A percentile compares a stretch with the other conserved stretches of the same genome.
phyloP scores from a whole-genome alignment of 2,797 vertebrate species.

The Sebastes minor region DNA sequence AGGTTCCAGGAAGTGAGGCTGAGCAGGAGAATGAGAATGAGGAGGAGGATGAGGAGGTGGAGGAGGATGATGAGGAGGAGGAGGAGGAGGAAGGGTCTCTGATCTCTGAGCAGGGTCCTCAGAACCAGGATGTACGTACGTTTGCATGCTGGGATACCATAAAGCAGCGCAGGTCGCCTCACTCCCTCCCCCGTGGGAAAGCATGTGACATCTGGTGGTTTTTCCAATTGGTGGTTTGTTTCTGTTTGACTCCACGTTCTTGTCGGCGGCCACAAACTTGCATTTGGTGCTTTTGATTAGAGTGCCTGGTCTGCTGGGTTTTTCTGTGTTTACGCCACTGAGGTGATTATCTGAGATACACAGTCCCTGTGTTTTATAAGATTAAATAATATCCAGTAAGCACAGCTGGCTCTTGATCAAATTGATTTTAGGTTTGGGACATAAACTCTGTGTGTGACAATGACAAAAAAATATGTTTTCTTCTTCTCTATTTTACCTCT shows the following conservation, averaged over 20 bases:
- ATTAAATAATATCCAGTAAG: not conserved
- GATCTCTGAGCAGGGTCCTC: conserved; percentile 80
- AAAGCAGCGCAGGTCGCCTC: conserved; percentile 48
- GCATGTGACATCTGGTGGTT: conserved; percentile 61
- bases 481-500: not conserved
- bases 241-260: conserved; percentile 31
- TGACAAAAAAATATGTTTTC: not conserved
- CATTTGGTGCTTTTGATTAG: not conserved
- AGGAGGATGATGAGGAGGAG: conserved; percentile 66
- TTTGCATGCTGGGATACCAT: conserved; percentile 75
- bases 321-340: conserved; percentile 1
- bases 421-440: not conserved
- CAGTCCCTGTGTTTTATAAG: not conserved
- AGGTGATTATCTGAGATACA: conserved; percentile 1
- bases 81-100: conserved; percentile 80
- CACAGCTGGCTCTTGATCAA: not conserved
- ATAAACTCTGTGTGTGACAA: not conserved
- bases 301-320: conserved; percentile 19
- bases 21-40: conserved; percentile 73
- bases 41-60: conserved; percentile 66
- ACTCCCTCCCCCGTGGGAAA: conserved; percentile 28
- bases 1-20: conserved; percentile 83
- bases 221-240: conserved; percentile 44
- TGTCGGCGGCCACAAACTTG: conserved; percentile 1
- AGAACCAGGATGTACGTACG: conserved; percentile 85